Conservation (phyloP, 2,888 invertebrate genomes). For the Zonitis immaculata region DNA sequence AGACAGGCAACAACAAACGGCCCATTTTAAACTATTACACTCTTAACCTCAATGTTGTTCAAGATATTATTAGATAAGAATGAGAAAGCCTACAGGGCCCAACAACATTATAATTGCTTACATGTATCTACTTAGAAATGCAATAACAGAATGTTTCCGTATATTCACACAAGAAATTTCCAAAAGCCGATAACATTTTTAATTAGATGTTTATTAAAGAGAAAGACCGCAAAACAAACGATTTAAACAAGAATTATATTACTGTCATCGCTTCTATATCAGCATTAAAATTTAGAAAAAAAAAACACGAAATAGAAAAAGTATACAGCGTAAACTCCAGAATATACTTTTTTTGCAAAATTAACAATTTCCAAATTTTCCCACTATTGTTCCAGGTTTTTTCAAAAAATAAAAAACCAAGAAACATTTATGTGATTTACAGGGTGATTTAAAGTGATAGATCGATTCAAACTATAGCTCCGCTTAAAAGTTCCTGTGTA, state of each 20-base stretch:
- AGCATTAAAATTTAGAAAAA: neutral
- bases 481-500: neutral
- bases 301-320: neutral
- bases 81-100: conserved; percentile 23
- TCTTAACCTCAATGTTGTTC: conserved; percentile 30
- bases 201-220: neutral
- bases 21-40: conserved; percentile 32
- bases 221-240: neutral
- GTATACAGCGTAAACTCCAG: no score
- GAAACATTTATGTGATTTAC: neutral
- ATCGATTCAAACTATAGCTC: neutral
- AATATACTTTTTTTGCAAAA: no score
- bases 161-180: conserved; percentile 18
- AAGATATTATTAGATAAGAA: conserved; percentile 27
- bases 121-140: conserved; percentile 28
- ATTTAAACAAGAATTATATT: neutral
- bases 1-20: conserved; percentile 10
- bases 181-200: conserved; percentile 3
- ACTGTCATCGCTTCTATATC: neutral
- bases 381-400: no score
- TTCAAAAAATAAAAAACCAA: no score
- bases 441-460: conserved; percentile 2
- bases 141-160: conserved; percentile 28
- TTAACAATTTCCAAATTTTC: no score
- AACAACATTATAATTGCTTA: conserved; percentile 31